Evolutionary conservation across 2,113 vertebrate species (phyloP).

Genomic region (Haliaeetus leucogaster): DNA sequence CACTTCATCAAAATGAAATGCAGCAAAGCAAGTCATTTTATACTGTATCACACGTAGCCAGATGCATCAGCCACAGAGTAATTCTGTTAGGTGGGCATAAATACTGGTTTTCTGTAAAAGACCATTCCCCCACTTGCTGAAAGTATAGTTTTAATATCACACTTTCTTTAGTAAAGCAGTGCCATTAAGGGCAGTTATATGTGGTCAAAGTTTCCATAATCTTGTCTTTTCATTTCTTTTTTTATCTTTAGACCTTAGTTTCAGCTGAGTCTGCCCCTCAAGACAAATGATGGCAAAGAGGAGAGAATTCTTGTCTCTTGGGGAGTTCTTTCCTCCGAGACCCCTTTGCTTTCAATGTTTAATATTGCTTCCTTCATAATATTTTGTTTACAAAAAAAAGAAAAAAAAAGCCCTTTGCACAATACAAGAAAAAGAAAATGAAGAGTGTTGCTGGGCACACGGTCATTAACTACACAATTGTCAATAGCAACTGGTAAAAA

Average conservation of each 20-base stretch:
- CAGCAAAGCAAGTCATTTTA: not conserved
- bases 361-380: not conserved
- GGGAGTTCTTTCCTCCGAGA: not conserved
- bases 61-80: not conserved
- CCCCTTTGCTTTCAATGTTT: not conserved
- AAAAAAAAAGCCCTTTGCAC: not conserved
- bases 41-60: not conserved
- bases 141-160: not conserved
- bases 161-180: not conserved
- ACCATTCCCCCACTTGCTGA: not conserved
- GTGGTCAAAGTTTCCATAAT: not conserved
- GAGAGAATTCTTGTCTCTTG: not conserved
- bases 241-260: not conserved
- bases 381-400: not conserved
- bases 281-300: not conserved
- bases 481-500: rapidly evolving
- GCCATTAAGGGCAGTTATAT: not conserved
- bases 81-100: not conserved
- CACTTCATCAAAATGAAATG: not conserved
- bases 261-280: not conserved
- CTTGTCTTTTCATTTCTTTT: not conserved
- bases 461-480: not conserved
- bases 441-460: not conserved
- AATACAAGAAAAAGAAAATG: rapidly evolving
- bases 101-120: not conserved